Conservation (phyloP, 2,888 invertebrate genomes). For the Eristalinus sepulchralis region DNA sequence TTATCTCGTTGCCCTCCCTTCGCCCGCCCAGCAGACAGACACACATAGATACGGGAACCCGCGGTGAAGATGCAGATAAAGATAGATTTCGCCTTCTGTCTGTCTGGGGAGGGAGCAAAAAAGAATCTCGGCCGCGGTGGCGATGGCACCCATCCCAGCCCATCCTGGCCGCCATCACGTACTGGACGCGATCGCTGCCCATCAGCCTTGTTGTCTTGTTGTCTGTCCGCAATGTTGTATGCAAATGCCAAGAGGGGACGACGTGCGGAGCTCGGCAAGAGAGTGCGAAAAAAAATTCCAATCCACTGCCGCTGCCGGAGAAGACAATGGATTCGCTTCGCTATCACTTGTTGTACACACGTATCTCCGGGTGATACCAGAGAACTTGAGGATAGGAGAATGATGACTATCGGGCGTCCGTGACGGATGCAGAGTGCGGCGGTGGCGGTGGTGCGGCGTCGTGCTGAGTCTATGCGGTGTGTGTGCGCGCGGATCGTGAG, state of each 20-base stretch:
- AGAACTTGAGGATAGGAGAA: not conserved
- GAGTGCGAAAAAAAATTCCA: conserved; percentile 36
- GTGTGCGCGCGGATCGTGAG: conserved; percentile 36
- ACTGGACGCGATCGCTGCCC: conserved; percentile 34
- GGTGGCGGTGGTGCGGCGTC: conserved; percentile 20
- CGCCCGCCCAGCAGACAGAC: conserved; percentile 13
- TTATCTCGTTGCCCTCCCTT: conserved; percentile 30
- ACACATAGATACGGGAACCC: not conserved
- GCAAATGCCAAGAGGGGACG: conserved; percentile 30
- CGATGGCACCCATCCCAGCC: conserved; percentile 22
- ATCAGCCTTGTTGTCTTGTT: conserved; percentile 50
- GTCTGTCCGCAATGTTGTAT: conserved; percentile 53
- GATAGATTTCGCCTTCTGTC: conserved; percentile 60
- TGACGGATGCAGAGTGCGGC: conserved; percentile 53
- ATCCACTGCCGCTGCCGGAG: not conserved
- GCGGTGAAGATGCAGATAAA: conserved; percentile 3
- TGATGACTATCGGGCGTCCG: conserved; percentile 64
- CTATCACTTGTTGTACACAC: conserved; percentile 68
- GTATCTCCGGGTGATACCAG: conserved; percentile 60
- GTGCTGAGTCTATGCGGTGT: not conserved
- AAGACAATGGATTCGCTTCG: conserved; percentile 68
- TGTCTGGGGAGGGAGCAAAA: conserved; percentile 1
- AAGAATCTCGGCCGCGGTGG: conserved; percentile 4
- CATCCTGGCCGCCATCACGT: conserved; percentile 7
- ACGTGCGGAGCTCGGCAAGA: not conserved